Conservation (phyloP, 2,113 vertebrate species). For the Corythornis madagascariensis region DNA sequence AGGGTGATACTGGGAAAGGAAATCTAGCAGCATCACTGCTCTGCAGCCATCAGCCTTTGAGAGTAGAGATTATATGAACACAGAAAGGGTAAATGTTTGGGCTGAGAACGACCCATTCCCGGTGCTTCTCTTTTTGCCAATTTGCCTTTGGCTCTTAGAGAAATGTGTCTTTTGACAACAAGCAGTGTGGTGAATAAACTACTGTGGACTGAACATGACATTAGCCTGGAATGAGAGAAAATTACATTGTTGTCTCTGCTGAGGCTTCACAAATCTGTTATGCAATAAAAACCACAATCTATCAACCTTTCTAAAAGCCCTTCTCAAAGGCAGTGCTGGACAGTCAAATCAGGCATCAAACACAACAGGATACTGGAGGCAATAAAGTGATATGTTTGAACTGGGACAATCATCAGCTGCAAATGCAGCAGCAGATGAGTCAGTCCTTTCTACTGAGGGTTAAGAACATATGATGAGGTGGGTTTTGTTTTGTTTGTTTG, state of each 20-base stretch:
- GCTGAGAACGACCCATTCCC: background rate
- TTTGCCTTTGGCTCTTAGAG: background rate
- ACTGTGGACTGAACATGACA: background rate
- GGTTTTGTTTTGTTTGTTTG: too few species aligned
- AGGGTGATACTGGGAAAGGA: background rate
- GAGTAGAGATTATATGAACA: background rate
- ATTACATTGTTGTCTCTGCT: background rate
- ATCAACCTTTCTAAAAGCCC: background rate
- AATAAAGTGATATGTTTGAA: slow-evolving; percentile 1
- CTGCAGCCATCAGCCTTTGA: background rate
- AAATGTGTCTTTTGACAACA: slow-evolving; percentile 5
- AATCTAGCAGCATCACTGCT: background rate
- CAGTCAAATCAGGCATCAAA: background rate
- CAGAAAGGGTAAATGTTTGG: background rate
- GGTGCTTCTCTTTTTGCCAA: background rate
- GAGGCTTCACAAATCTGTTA: background rate
- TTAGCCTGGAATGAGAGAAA: slow-evolving; percentile 6
- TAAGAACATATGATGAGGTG: background rate
- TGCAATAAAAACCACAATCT: background rate
- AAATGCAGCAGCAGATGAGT: background rate
- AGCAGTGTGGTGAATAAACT: background rate
- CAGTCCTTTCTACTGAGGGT: background rate
- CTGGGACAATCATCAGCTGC: background rate
- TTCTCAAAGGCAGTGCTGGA: background rate
- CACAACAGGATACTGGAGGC: background rate